phyloP scores from a whole-genome alignment of 2,888 invertebrate species.

The Cyaniris semiargus region DNA sequence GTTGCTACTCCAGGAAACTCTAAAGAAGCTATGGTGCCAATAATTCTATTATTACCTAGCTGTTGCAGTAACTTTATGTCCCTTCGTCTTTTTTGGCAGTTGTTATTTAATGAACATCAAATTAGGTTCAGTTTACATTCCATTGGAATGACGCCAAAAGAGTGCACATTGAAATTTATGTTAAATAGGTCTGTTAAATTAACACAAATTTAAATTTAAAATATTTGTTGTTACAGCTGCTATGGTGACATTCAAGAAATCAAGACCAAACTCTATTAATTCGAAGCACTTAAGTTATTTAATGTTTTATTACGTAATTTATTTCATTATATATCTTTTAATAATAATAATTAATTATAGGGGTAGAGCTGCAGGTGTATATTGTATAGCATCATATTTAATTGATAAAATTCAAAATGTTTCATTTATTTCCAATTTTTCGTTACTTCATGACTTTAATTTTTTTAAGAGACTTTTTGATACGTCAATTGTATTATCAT shows the following conservation, averaged over 20 bases:
- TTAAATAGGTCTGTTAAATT: neutral
- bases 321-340: neutral
- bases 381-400: too few species aligned
- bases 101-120: constrained; percentile 6
- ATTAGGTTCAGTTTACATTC: neutral
- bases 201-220: constrained; percentile 12
- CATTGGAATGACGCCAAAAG: neutral
- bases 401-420: too few species aligned
- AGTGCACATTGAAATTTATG: constrained; percentile 10
- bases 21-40: neutral
- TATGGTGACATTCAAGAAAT: constrained; percentile 3
- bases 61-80: neutral
- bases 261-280: neutral
- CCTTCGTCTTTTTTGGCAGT: neutral
- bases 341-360: too few species aligned
- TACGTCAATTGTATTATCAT: too few species aligned
- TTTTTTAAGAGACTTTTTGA: too few species aligned
- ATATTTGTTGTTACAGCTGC: constrained; percentile 19
- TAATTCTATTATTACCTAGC: too few species aligned
- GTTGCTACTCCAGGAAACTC: neutral
- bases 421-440: neutral
- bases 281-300: neutral
- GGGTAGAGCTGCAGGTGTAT: neutral
- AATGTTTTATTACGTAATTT: neutral
- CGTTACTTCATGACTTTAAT: too few species aligned